Evolutionary conservation across 2,888 invertebrate species (phyloP).

Genomic region (Allygus modestus): DNA sequence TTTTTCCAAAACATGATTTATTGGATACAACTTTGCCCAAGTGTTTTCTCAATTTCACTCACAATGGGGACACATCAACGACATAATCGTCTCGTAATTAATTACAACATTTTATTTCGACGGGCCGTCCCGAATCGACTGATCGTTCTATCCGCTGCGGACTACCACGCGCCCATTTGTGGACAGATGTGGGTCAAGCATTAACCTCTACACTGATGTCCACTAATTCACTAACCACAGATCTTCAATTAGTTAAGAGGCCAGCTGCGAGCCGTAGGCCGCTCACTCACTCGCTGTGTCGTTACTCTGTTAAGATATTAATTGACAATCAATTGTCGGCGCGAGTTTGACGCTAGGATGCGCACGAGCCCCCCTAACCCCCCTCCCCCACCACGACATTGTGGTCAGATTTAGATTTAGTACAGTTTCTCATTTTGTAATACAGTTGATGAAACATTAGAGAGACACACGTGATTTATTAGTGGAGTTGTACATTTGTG

Average conservation of each 20-base stretch:
- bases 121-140: background rate
- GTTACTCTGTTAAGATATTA: background rate
- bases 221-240: conserved; percentile 41
- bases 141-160: background rate
- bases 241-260: conserved; percentile 26
- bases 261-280: conserved; percentile 23
- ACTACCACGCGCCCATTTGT: background rate
- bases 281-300: background rate
- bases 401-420: background rate
- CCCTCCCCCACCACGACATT: too few relatives aligned
- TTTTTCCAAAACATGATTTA: too few relatives aligned
- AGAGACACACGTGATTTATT: too few relatives aligned
- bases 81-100: background rate
- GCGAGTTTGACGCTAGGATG: background rate
- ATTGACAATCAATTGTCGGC: conserved; percentile 9
- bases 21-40: too few relatives aligned
- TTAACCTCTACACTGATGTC: conserved; percentile 19
- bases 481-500: too few relatives aligned
- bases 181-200: conserved; percentile 22
- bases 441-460: too few relatives aligned
- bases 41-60: too few relatives aligned
- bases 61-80: too few relatives aligned
- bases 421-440: background rate
- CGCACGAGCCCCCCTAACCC: background rate
- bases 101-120: background rate